Evolutionary conservation across 2,797 vertebrate genomes (phyloP).

Genomic region (Pantherophis vulpinus): DNA sequence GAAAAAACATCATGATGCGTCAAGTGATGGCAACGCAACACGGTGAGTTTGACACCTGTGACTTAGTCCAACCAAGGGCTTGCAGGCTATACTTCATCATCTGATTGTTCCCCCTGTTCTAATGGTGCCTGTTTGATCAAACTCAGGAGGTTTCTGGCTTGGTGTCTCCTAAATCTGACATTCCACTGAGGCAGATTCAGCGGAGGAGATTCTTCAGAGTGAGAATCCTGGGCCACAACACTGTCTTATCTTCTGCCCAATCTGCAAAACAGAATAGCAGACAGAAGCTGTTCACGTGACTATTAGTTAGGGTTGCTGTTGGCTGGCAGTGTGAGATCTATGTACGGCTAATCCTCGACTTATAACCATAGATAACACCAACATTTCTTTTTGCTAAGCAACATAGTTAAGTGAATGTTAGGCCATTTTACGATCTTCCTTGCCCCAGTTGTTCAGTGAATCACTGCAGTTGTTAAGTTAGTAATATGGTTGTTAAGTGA

Average conservation of each 20-base stretch:
- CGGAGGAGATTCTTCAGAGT: not conserved
- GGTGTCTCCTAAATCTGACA: not conserved
- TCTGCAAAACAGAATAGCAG: not conserved
- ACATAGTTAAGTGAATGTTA: not conserved
- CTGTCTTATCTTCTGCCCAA: not conserved
- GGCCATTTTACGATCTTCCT: not conserved
- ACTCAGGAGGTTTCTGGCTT: not conserved
- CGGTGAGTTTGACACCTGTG: too few species aligned
- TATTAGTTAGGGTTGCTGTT: not conserved
- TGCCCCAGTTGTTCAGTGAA: not conserved
- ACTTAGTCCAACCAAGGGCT: not conserved
- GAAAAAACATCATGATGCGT: too few species aligned
- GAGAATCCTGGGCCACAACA: not conserved
- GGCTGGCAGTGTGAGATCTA: not conserved
- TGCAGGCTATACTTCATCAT: not conserved
- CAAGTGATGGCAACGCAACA: too few species aligned
- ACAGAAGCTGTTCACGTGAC: not conserved
- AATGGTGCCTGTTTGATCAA: not conserved
- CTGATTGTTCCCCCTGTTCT: not conserved
- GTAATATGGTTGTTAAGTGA: not conserved
- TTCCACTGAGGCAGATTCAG: not conserved
- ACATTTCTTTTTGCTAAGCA: not conserved
- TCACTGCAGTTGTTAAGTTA: not conserved
- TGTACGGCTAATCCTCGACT: not conserved
- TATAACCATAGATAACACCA: not conserved